phyloP scores from a whole-genome alignment of 2,797 vertebrate species.

The Falco berigora region DNA sequence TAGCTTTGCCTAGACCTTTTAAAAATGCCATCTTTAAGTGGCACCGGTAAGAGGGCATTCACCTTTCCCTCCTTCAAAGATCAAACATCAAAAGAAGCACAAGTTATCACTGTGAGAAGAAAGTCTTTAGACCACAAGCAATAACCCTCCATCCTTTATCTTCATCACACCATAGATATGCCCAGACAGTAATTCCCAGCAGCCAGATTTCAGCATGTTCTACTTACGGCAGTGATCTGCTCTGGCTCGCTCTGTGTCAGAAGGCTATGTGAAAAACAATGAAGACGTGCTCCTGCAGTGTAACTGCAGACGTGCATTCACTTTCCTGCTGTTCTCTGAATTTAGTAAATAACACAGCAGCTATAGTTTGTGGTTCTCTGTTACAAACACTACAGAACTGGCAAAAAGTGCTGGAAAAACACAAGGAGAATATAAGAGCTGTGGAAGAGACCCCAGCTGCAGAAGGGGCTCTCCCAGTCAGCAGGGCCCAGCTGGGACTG shows the following conservation, averaged over 20 bases:
- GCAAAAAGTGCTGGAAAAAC: background rate
- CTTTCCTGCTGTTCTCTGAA: background rate
- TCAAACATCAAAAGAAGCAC: background rate
- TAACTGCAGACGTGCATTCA: background rate
- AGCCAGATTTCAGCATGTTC: background rate
- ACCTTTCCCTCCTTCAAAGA: background rate
- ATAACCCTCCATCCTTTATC: background rate
- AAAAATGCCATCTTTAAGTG: background rate
- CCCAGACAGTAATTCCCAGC: background rate
- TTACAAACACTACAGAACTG: background rate
- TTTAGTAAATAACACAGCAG: background rate
- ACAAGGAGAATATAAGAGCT: background rate
- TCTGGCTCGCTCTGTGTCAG: background rate
- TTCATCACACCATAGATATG: background rate
- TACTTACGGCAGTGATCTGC: background rate
- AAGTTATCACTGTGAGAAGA: background rate
- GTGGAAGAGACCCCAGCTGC: background rate
- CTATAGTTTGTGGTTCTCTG: background rate
- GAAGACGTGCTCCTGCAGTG: fast-evolving
- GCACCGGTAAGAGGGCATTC: background rate
- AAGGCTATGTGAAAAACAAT: background rate
- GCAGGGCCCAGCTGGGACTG: background rate
- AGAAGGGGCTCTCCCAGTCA: background rate
- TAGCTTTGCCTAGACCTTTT: background rate
- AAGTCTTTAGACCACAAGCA: background rate